phyloP scores from a whole-genome alignment of 1,140 invertebrate species.

The Brachionus koreanus region DNA sequence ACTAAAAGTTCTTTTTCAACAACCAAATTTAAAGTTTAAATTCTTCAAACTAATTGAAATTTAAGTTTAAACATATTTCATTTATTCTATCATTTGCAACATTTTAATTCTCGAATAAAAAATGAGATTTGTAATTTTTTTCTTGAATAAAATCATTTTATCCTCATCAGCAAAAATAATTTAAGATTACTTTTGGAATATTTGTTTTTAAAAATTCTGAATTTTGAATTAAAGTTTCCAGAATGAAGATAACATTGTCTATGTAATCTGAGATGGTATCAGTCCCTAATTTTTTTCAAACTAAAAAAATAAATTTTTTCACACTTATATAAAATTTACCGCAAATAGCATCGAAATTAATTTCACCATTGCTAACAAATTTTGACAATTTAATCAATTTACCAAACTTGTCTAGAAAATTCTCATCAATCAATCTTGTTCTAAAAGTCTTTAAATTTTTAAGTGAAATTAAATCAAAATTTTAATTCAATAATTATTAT shows the following conservation, averaged over 20 bases:
- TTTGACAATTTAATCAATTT: conserved; percentile 50
- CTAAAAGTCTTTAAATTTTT: conserved; percentile 51
- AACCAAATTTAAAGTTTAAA: no score
- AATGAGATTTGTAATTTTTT: no score
- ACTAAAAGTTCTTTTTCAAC: no score
- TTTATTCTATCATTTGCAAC: no score
- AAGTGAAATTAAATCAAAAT: conserved; percentile 42
- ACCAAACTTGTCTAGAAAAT: conserved; percentile 50
- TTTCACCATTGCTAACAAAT: conserved; percentile 50
- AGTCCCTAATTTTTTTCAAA: not conserved
- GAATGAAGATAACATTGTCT: not conserved
- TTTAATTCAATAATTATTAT: not conserved
- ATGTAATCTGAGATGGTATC: conserved; percentile 23
- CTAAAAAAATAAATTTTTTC: not conserved
- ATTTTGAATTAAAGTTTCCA: conserved; percentile 13
- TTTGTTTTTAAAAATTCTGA: not conserved
- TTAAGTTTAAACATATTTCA: no score
- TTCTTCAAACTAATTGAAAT: no score
- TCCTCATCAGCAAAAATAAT: no score
- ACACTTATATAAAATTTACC: conserved; percentile 47
- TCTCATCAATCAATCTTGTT: conserved; percentile 48
- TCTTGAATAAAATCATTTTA: no score
- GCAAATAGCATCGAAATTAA: conserved; percentile 50
- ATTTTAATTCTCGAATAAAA: no score
- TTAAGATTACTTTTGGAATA: not conserved